These are phyloP conservation scores for Drosophila paulistorum DNA, from an alignment of 1,140 invertebrate species.

Conservation along the genomic window DNA sequence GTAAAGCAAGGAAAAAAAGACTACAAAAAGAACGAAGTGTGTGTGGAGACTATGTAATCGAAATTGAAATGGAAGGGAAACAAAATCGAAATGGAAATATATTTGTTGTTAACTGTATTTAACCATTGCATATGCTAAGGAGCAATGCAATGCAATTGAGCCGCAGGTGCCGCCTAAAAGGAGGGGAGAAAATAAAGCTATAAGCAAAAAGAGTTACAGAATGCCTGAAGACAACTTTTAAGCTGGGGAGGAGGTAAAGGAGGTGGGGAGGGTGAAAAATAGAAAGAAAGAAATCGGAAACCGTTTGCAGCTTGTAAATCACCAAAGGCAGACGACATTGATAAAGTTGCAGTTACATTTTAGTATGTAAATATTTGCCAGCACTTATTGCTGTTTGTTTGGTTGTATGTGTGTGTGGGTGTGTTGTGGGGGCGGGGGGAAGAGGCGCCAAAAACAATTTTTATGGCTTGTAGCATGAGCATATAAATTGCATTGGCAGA, in stretches of 20 bases:
- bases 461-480: slow-evolving; percentile 59
- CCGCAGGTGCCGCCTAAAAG: background rate
- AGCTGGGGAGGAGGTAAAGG: too few species aligned
- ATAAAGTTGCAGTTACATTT: slow-evolving; percentile 81
- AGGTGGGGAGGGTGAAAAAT: background rate
- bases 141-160: background rate
- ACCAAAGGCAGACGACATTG: slow-evolving; percentile 80
- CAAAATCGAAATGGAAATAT: slow-evolving; percentile 46
- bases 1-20: slow-evolving; percentile 52
- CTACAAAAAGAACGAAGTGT: slow-evolving; percentile 41
- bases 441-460: slow-evolving; percentile 40
- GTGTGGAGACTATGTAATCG: slow-evolving; percentile 43
- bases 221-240: slow-evolving; percentile 18
- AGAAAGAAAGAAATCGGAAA: background rate
- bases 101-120: slow-evolving; percentile 34
- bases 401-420: too few species aligned
- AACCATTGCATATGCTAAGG: slow-evolving; percentile 11
- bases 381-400: slow-evolving; percentile 69
- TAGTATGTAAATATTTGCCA: slow-evolving; percentile 78
- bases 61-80: slow-evolving; percentile 38
- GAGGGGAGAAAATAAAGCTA: background rate
- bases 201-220: background rate
- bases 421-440: background rate
- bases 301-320: slow-evolving; percentile 71
- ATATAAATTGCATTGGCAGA: slow-evolving; percentile 60